Percentiles rank a stretch among this genome's conserved stretches.
phyloP scores from a whole-genome alignment of 2,888 invertebrate genomes.

The Hemithea aestivaria region DNA sequence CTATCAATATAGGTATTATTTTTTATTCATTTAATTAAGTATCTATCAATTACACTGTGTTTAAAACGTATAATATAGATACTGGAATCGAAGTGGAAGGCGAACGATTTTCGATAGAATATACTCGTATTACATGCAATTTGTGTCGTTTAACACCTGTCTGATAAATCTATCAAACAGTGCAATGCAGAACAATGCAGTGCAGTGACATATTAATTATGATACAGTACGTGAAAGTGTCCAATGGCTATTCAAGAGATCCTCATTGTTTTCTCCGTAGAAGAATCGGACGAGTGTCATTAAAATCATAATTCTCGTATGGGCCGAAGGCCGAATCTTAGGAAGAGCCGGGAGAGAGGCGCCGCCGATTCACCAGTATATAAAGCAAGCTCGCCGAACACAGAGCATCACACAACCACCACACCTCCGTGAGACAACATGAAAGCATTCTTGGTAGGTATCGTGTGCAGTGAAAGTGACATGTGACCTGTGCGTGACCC shows the following conservation, averaged over 20 bases:
- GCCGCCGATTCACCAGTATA: conserved; percentile 62
- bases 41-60: too few relatives aligned
- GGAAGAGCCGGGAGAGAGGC: conserved; percentile 77
- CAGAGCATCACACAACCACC: conserved; percentile 74
- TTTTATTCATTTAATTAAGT: too few relatives aligned
- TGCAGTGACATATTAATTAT: conserved; percentile 10
- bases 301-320: conserved; percentile 77
- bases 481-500: conserved; percentile 67
- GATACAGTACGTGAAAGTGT: conserved; percentile 53
- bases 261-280: conserved; percentile 74
- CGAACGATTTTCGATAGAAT: too few relatives aligned
- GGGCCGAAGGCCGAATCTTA: conserved; percentile 76
- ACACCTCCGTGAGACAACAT: conserved; percentile 76
- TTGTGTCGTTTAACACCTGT: conserved; percentile 4
- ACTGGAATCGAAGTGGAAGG: too few relatives aligned
- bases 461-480: conserved; percentile 73
- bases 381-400: conserved; percentile 55
- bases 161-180: conserved; percentile 9
- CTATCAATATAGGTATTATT: too few relatives aligned
- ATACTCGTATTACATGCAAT: conserved; percentile 3
- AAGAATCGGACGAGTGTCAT: conserved; percentile 72
- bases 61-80: too few relatives aligned
- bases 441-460: conserved; percentile 79
- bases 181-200: not conserved
- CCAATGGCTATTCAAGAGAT: conserved; percentile 49